Evolutionary conservation across 2,113 vertebrate species (phyloP).

Genomic region (Himantopus leucocephalus): DNA sequence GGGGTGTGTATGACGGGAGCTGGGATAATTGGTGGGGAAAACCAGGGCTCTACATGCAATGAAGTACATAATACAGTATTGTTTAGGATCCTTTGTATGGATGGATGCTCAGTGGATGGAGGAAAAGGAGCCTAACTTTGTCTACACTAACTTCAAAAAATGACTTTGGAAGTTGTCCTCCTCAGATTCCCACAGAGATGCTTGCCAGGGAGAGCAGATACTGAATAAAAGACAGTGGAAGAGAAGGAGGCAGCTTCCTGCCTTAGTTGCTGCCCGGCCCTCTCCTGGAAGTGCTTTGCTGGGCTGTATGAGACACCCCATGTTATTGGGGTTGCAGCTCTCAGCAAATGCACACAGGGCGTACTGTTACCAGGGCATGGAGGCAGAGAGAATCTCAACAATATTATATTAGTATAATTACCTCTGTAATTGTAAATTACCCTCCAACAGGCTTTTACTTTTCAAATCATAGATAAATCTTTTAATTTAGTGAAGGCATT

Average conservation of each 20-base stretch:
- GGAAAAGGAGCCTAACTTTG: not conserved
- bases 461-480: not conserved
- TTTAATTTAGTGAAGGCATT: not conserved
- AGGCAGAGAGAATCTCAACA: not conserved
- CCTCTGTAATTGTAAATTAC: not conserved
- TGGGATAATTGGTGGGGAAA: not conserved
- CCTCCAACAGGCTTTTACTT: not conserved
- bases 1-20: not conserved
- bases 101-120: not conserved
- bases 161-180: not conserved
- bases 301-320: accelerated
- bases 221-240: too few species aligned
- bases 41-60: not conserved
- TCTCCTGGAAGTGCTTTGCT: not conserved
- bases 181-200: not conserved
- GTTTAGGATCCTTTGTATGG: not conserved
- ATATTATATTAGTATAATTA: not conserved
- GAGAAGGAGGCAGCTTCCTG: not conserved
- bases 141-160: not conserved
- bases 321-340: accelerated
- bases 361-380: accelerated
- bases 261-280: not conserved
- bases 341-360: not conserved
- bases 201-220: not conserved
- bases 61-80: accelerated